These are phyloP conservation scores for Calameuta pallipes DNA, from an alignment of 2,888 invertebrate species.

Conservation along the genomic window DNA sequence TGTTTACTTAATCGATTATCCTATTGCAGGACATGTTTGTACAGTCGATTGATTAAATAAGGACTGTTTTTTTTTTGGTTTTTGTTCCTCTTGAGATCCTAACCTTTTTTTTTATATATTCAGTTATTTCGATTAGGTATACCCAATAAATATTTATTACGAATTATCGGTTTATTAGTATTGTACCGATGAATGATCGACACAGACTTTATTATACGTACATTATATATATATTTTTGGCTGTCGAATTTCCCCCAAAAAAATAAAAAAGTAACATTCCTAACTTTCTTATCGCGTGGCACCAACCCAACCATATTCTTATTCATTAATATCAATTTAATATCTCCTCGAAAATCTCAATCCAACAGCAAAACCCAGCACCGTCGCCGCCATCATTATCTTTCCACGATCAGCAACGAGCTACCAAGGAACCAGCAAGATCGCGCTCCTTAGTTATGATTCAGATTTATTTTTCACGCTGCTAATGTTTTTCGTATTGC, in stretches of 20 bases:
- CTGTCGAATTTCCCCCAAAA: no score
- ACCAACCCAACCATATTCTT: not conserved
- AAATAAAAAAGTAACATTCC: no score
- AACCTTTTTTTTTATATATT: not conserved
- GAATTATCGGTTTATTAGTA: not conserved
- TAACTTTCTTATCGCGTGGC: no score
- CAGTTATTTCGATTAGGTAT: not conserved
- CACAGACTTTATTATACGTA: no score
- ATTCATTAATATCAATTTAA: constrained; percentile 4
- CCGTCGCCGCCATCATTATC: no score
- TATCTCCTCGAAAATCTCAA: not conserved
- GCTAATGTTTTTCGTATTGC: constrained; percentile 50
- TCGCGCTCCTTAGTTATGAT: constrained; percentile 1
- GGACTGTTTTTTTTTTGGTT: not conserved
- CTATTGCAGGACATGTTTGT: constrained; percentile 19
- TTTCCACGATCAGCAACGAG: no score
- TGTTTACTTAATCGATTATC: constrained; percentile 9
- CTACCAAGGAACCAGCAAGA: not conserved
- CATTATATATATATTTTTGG: no score
- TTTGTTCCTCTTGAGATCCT: no score
- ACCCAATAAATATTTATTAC: not conserved
- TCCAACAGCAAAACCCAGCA: no score
- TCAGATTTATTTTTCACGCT: constrained; percentile 25
- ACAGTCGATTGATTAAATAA: constrained; percentile 18
- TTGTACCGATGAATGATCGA: no score